Percentiles rank a stretch among this genome's conserved stretches.
Evolutionary conservation across 1,140 invertebrate species (phyloP).

Genomic region (Coenobita brevimanus): DNA sequence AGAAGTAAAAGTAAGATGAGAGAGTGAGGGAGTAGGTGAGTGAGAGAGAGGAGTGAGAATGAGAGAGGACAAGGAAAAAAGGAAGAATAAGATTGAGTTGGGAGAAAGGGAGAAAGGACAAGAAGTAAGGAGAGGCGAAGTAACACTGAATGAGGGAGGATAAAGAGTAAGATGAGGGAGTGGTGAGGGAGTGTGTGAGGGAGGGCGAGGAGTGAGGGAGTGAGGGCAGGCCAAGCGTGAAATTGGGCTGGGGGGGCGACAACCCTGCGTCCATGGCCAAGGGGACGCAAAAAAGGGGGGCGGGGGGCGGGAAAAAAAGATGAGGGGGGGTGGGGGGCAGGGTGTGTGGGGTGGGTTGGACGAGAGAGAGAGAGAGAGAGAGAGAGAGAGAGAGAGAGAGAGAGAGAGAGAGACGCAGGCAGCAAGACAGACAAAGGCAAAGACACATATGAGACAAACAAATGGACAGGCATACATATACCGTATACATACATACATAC

Average conservation of each 20-base stretch:
- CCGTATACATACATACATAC: no score
- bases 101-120: not conserved
- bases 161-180: not conserved
- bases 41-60: not conserved
- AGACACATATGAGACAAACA: not conserved
- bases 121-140: not conserved
- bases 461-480: no score
- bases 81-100: no score
- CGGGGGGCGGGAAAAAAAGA: not conserved
- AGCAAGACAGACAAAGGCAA: not conserved
- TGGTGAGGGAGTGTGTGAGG: not conserved
- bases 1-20: not conserved
- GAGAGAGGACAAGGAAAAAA: not conserved
- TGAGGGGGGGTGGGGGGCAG: not conserved
- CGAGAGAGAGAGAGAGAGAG: not conserved
- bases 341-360: not conserved
- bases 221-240: slow-evolving; percentile 38
- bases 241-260: slow-evolving; percentile 18
- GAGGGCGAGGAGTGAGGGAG: slow-evolving; percentile 12
- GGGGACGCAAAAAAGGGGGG: not conserved
- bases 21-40: not conserved
- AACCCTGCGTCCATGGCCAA: not conserved
- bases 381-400: not conserved
- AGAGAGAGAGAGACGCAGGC: not conserved
- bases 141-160: not conserved